phyloP scores from a whole-genome alignment of 2,113 vertebrate species.

The Grammomys surdaster region DNA sequence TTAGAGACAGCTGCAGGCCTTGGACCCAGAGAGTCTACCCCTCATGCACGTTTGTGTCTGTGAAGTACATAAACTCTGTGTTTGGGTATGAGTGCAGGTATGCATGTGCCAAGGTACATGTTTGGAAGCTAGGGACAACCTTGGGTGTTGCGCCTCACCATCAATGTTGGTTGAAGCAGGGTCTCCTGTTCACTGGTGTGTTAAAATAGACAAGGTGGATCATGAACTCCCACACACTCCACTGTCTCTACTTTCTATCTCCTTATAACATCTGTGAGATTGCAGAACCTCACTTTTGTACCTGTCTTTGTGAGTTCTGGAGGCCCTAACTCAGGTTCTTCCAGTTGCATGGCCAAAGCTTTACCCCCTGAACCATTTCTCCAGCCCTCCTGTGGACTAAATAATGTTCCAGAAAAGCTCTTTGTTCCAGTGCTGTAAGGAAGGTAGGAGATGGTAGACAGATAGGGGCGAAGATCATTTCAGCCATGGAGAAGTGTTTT shows the following conservation, averaged over 20 bases:
- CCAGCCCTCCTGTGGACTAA: neutral
- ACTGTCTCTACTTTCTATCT: neutral
- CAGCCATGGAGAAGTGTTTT: neutral
- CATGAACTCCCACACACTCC: fast-evolving
- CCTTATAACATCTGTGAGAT: neutral
- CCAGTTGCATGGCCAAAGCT: neutral
- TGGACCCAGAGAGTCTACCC: neutral
- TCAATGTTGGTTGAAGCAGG: neutral
- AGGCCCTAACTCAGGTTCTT: neutral
- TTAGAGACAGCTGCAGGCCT: neutral
- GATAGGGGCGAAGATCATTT: neutral
- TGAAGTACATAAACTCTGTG: neutral
- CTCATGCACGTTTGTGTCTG: neutral
- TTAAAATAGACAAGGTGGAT: neutral
- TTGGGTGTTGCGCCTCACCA: too few relatives aligned
- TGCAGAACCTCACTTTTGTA: neutral
- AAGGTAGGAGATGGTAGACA: neutral
- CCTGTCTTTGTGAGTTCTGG: neutral
- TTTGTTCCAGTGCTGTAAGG: neutral
- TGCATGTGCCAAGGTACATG: neutral
- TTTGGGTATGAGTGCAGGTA: neutral
- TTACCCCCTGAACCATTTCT: neutral
- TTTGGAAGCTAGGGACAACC: neutral
- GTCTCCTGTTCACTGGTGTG: neutral
- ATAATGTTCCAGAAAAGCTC: conserved; percentile 36